phyloP scores from a whole-genome alignment of 1,140 invertebrate species.

The Heterodera carotae region DNA sequence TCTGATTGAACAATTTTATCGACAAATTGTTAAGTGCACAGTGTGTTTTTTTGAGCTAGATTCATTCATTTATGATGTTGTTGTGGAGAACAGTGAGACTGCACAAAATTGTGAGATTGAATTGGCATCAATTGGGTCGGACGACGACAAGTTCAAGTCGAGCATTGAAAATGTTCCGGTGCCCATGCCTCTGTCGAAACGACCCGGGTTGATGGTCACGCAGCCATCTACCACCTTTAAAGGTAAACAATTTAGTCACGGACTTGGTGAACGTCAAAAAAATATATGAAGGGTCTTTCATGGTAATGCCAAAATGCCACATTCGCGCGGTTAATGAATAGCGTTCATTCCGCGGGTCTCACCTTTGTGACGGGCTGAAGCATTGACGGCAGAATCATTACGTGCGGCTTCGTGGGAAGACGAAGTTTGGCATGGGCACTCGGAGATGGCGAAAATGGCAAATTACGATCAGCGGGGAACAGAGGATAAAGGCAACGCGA shows the following conservation, averaged over 20 bases:
- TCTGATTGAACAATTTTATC: too few relatives aligned
- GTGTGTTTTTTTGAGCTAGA: neutral
- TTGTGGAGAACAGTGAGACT: conserved; percentile 1
- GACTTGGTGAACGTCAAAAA: neutral
- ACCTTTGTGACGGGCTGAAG: conserved; percentile 10
- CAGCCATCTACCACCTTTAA: conserved; percentile 10
- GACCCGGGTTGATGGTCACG: neutral
- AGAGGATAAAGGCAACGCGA: neutral
- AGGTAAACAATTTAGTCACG: too few relatives aligned
- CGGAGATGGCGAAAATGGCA: neutral
- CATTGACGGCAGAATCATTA: neutral
- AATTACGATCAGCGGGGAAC: neutral
- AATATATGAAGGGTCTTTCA: too few relatives aligned
- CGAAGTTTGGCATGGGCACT: neutral
- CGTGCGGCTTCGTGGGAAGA: neutral
- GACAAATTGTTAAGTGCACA: too few relatives aligned
- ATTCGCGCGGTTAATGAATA: too few relatives aligned
- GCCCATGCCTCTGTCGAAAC: neutral
- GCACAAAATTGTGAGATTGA: neutral
- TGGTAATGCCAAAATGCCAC: too few relatives aligned
- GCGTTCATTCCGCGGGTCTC: neutral
- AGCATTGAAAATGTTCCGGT: neutral
- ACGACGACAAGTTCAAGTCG: neutral
- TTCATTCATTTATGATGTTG: neutral
- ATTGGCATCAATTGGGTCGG: neutral